Conservation (phyloP, 2,888 invertebrate species). For the Chromoteleia sp. region DNA sequence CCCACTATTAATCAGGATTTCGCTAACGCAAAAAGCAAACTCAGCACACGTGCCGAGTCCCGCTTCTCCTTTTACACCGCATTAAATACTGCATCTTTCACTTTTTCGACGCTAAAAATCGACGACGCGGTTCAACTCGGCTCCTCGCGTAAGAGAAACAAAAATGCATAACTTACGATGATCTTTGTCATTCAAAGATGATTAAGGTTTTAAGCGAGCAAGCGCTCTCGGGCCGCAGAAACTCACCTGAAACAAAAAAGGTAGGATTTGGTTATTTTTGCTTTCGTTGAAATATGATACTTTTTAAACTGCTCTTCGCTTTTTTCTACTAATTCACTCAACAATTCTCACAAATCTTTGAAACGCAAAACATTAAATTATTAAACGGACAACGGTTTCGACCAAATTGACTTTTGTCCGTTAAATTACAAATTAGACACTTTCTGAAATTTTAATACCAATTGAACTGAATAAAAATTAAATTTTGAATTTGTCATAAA, state of each 20-base stretch:
- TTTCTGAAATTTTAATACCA: neutral
- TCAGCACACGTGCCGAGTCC: slow-evolving; percentile 62
- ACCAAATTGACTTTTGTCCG: too few species aligned
- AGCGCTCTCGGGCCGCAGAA: neutral
- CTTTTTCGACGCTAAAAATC: slow-evolving; percentile 44
- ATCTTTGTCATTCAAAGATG: slow-evolving; percentile 32
- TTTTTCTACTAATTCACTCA: too few species aligned
- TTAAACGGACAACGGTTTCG: too few species aligned
- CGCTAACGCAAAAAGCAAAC: slow-evolving; percentile 61
- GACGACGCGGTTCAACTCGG: slow-evolving; percentile 1
- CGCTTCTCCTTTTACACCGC: slow-evolving; percentile 63
- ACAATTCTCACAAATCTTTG: too few species aligned
- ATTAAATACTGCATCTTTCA: slow-evolving; percentile 56
- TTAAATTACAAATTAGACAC: too few species aligned
- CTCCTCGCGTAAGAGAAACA: slow-evolving; percentile 12
- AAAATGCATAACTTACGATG: slow-evolving; percentile 49
- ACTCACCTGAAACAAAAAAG: slow-evolving; percentile 77
- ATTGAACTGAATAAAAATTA: neutral
- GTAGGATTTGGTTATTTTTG: neutral
- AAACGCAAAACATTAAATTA: too few species aligned
- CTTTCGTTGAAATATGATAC: slow-evolving; percentile 1
- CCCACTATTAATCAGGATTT: slow-evolving; percentile 82
- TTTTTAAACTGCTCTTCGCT: neutral
- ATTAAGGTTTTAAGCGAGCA: slow-evolving; percentile 28
- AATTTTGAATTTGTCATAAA: slow-evolving; percentile 19